Evolutionary conservation across 2,113 vertebrate genomes (phyloP).

Genomic region (Zapus hudsonius): DNA sequence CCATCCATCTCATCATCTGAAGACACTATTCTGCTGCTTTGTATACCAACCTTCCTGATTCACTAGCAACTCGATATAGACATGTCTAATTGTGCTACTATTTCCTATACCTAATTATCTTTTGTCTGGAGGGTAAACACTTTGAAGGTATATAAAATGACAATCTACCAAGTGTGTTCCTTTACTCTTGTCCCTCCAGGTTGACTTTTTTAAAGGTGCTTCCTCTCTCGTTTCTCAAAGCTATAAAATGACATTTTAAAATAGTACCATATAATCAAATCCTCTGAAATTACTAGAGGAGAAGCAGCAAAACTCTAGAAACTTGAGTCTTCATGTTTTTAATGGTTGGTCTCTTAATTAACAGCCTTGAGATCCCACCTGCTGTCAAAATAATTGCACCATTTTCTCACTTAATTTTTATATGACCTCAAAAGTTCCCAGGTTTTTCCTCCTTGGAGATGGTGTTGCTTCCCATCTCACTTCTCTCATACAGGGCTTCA

Average conservation of each 20-base stretch:
- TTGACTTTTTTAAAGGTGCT: conserved; percentile 58
- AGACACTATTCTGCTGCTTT: background rate
- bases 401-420: conserved; percentile 67
- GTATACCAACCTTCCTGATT: background rate
- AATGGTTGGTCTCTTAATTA: conserved; percentile 69
- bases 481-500: conserved; percentile 25
- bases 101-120: conserved; percentile 62
- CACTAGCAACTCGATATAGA: conserved; percentile 41
- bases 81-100: conserved; percentile 49
- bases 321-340: conserved; percentile 61
- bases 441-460: conserved; percentile 10
- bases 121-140: conserved; percentile 57
- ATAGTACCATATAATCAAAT: conserved; percentile 65
- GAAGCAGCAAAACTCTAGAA: conserved; percentile 64
- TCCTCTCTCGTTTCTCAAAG: conserved; percentile 63
- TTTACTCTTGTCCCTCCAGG: conserved; percentile 53
- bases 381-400: conserved; percentile 65
- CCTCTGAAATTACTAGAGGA: conserved; percentile 60
- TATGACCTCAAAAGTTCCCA: conserved; percentile 18
- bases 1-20: background rate
- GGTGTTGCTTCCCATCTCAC: background rate
- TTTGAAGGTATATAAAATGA: conserved; percentile 52
- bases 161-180: conserved; percentile 31
- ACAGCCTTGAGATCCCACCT: conserved; percentile 63
- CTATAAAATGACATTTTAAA: conserved; percentile 70